Evolutionary conservation across 1,140 invertebrate species (phyloP).

Genomic region (Drosophila paulistorum): DNA sequence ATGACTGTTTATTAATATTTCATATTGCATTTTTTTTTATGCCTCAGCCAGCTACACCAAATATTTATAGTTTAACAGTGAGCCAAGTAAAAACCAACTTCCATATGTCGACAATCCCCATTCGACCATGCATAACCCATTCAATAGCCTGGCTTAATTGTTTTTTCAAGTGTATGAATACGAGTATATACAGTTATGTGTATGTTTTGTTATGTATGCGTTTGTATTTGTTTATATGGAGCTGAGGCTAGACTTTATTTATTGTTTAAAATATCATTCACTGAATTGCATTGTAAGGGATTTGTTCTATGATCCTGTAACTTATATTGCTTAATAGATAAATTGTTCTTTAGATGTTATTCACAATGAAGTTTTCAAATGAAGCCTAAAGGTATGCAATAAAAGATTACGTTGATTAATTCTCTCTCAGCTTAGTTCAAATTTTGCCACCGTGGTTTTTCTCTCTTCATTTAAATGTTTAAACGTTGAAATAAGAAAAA

Average conservation of each 20-base stretch:
- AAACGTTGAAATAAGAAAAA: not conserved
- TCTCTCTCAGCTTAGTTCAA: too few species aligned
- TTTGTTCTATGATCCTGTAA: not conserved
- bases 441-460: too few species aligned
- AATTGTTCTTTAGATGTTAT: too few species aligned
- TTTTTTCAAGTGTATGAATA: constrained; percentile 55
- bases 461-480: too few species aligned
- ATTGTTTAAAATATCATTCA: constrained; percentile 47
- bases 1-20: constrained; percentile 13
- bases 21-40: constrained; percentile 5
- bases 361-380: too few species aligned
- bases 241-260: constrained; percentile 71
- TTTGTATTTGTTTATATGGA: not conserved
- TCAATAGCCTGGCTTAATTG: constrained; percentile 67
- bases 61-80: constrained; percentile 27
- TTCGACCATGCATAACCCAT: constrained; percentile 29
- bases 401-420: too few species aligned
- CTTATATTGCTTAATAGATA: too few species aligned
- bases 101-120: constrained; percentile 16
- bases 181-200: not conserved
- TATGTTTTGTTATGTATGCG: not conserved
- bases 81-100: constrained; percentile 36
- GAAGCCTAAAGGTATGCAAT: too few species aligned
- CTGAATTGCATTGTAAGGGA: not conserved
- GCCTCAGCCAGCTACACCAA: not conserved